Evolutionary conservation across 2,797 vertebrate genomes (phyloP).

Genomic region (Pangasius krempfi): DNA sequence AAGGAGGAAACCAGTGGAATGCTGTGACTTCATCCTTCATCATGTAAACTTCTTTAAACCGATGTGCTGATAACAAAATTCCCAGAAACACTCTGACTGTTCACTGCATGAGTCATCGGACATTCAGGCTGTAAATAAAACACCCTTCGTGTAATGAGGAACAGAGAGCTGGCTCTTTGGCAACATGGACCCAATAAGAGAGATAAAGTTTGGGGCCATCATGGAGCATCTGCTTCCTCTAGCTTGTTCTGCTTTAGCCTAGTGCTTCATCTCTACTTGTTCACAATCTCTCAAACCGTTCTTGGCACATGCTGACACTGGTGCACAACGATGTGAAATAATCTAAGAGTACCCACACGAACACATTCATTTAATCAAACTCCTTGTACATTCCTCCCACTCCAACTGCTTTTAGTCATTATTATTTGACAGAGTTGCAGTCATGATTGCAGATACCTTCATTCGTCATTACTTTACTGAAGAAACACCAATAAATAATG

Average conservation of each 20-base stretch:
- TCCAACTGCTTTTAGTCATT: not conserved
- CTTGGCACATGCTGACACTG: not conserved
- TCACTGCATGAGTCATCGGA: constrained; percentile 46
- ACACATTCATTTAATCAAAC: constrained; percentile 18
- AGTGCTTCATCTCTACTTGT: not conserved
- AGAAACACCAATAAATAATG: not conserved
- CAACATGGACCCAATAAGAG: not conserved
- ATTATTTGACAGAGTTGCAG: not conserved
- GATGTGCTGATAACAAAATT: constrained; percentile 54
- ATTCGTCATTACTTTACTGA: not conserved
- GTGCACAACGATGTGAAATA: not conserved
- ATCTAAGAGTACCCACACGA: not conserved
- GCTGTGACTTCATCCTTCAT: constrained; percentile 72
- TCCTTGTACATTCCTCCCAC: not conserved
- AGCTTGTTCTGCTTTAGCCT: not conserved
- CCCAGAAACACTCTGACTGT: constrained; percentile 26
- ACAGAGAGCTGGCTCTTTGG: constrained; percentile 32
- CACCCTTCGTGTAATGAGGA: constrained; percentile 27
- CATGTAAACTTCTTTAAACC: constrained; percentile 66
- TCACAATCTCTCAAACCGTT: not conserved
- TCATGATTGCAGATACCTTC: not conserved
- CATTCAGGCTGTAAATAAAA: constrained; percentile 58
- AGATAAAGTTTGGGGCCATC: not conserved
- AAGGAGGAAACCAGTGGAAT: constrained; percentile 71
- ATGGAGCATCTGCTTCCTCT: not conserved